These are phyloP conservation scores for Lepeophtheirus nordmannii DNA, from an alignment of 2,888 invertebrate genomes.

Conservation along the genomic window DNA sequence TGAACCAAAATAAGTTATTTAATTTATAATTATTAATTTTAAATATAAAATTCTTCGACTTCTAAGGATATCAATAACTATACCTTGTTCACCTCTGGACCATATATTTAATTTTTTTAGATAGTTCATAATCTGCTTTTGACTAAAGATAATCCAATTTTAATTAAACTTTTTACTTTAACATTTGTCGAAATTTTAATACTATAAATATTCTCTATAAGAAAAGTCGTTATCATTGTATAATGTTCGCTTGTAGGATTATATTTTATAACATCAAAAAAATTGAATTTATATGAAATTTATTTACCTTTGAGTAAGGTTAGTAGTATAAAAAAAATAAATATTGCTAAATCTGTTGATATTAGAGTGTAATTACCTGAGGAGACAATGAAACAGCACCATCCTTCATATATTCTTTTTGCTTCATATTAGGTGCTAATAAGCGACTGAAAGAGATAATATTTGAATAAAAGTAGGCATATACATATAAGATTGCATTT, in stretches of 20 bases:
- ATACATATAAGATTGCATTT: background rate
- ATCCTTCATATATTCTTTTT: slow-evolving; percentile 70
- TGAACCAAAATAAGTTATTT: background rate
- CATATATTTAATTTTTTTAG: too few relatives aligned
- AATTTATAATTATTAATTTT: background rate
- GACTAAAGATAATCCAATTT: too few relatives aligned
- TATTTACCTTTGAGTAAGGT: background rate
- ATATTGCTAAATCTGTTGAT: background rate
- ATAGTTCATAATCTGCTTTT: too few relatives aligned
- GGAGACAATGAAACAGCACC: slow-evolving; percentile 67
- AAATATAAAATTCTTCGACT: background rate
- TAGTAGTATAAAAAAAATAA: background rate
- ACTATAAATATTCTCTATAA: too few relatives aligned
- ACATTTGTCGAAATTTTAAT: too few relatives aligned
- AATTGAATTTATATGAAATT: background rate
- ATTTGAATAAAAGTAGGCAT: slow-evolving; percentile 17
- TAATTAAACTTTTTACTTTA: too few relatives aligned
- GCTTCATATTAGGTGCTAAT: slow-evolving; percentile 77
- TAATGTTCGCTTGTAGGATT: too few relatives aligned
- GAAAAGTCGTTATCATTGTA: too few relatives aligned
- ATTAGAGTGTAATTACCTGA: slow-evolving; percentile 45
- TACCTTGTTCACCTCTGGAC: too few relatives aligned
- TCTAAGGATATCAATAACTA: too few relatives aligned
- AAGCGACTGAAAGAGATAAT: slow-evolving; percentile 55
- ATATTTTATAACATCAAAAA: too few relatives aligned